Evolutionary conservation across 2,888 invertebrate genomes (phyloP).

Genomic region (Thymelicus acteon): DNA sequence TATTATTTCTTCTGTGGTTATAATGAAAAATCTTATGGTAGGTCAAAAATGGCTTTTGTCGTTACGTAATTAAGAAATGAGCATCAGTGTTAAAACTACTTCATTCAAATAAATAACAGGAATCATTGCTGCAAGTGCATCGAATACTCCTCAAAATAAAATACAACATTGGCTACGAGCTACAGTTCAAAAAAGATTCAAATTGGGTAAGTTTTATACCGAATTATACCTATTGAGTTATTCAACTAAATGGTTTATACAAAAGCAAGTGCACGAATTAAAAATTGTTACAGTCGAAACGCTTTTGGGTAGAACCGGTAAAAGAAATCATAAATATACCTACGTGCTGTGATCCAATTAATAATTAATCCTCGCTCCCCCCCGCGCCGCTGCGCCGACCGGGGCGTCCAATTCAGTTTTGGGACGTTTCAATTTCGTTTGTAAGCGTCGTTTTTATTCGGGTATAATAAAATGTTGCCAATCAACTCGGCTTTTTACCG

Average conservation of each 20-base stretch:
- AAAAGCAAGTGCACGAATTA: background rate
- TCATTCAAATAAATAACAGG: too few relatives aligned
- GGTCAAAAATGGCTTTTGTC: too few relatives aligned
- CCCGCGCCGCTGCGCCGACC: constrained; percentile 51
- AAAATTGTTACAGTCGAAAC: constrained; percentile 3
- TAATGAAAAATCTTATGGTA: too few relatives aligned
- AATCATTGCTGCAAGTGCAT: too few relatives aligned
- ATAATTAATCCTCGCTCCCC: constrained; percentile 70
- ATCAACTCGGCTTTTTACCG: constrained; percentile 54
- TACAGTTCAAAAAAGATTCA: too few relatives aligned
- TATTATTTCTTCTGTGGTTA: too few relatives aligned
- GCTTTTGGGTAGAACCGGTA: constrained; percentile 13
- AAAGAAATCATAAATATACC: constrained; percentile 60
- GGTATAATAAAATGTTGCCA: constrained; percentile 65
- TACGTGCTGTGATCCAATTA: constrained; percentile 72
- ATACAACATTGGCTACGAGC: too few relatives aligned
- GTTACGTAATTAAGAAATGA: too few relatives aligned
- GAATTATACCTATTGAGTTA: background rate
- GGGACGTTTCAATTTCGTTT: constrained; percentile 69
- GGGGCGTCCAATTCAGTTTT: constrained; percentile 69
- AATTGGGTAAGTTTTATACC: too few relatives aligned
- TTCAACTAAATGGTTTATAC: background rate
- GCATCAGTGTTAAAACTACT: too few relatives aligned
- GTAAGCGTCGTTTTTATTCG: constrained; percentile 69
- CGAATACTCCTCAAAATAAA: too few relatives aligned